Evolutionary conservation across 2,113 vertebrate genomes (phyloP).

Genomic region (Psilopsiagon aurifrons): DNA sequence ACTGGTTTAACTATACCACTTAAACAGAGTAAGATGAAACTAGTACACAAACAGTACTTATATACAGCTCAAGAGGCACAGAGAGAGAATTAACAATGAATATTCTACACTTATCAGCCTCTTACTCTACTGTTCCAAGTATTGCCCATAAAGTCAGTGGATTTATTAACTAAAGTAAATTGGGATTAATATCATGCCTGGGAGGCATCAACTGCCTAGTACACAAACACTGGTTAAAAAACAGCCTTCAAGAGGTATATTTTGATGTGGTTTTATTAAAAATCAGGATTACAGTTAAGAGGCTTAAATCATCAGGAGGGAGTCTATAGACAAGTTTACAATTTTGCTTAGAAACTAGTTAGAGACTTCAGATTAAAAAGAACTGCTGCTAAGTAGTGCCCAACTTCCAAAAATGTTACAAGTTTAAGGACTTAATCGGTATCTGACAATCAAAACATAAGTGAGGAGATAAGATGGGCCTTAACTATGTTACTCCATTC

Average conservation of each 20-base stretch:
- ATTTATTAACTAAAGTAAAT: background rate
- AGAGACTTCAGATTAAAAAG: background rate
- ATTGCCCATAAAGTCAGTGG: background rate
- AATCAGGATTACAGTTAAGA: constrained; percentile 35
- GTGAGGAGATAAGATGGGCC: background rate
- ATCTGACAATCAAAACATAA: background rate
- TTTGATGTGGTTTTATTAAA: background rate
- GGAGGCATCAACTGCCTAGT: background rate
- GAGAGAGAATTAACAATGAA: background rate
- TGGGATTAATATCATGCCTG: background rate
- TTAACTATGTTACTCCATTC: background rate
- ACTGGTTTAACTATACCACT: background rate
- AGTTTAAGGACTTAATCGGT: background rate
- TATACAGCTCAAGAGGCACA: background rate
- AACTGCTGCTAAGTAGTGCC: background rate
- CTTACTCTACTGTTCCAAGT: background rate
- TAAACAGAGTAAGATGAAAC: background rate
- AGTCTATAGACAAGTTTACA: background rate
- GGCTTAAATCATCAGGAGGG: constrained; percentile 7
- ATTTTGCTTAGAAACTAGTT: background rate
- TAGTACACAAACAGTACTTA: background rate
- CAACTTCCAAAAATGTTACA: background rate
- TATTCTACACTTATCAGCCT: background rate
- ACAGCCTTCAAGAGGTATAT: background rate
- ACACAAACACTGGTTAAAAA: background rate